Evolutionary conservation across 2,797 vertebrate species (phyloP).

Genomic region (Nothura maculosa): DNA sequence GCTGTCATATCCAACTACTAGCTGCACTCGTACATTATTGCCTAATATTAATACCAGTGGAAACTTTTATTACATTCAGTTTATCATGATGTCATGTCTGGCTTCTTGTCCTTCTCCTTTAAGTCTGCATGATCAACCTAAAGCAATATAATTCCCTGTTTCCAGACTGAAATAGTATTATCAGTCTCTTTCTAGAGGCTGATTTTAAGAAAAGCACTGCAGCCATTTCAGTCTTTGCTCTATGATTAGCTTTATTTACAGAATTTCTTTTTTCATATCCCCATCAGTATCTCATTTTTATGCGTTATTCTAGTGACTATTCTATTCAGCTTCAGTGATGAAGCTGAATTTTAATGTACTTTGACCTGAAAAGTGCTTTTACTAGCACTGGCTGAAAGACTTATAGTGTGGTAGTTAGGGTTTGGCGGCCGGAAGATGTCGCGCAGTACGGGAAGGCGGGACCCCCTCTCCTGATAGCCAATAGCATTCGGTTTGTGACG

Average conservation of each 20-base stretch:
- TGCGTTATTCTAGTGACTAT: not conserved
- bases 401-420: too few species aligned
- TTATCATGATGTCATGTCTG: constrained; percentile 54
- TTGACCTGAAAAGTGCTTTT: not conserved
- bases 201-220: not conserved
- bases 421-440: too few species aligned
- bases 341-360: not conserved
- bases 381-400: not conserved
- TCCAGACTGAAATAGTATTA: not conserved
- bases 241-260: not conserved
- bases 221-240: not conserved
- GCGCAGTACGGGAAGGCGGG: too few species aligned
- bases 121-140: not conserved
- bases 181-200: not conserved
- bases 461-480: too few species aligned
- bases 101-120: constrained; percentile 27
- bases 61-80: constrained; percentile 40
- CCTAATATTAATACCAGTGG: constrained; percentile 55
- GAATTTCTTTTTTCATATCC: not conserved
- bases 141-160: not conserved
- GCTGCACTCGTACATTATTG: not conserved
- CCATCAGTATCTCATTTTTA: not conserved
- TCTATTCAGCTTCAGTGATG: too few species aligned
- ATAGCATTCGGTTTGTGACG: too few species aligned
- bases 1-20: constrained; percentile 57